Evolutionary conservation across 2,113 vertebrate genomes (phyloP), one percentile per base, ranked within the genome.

Genomic region (Forbesichthys papilliferus): DNA sequence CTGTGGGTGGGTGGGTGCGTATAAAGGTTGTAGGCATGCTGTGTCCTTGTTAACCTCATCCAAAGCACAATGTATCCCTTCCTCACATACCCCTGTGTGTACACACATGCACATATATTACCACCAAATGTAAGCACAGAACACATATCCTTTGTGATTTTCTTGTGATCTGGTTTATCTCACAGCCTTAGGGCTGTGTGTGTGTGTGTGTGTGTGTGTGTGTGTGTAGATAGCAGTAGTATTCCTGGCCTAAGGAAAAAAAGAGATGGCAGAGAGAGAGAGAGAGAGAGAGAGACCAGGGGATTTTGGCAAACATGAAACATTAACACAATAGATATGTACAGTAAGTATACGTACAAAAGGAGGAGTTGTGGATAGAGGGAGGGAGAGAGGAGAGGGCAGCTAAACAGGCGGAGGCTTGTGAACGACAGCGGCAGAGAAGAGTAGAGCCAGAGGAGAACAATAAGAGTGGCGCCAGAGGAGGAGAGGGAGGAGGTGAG

Each of bases 141-240:
- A 51, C 66, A 75, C 61, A 6, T 61, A 56, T 51, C 57, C 56
- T 8, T 18, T 46, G 64, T 18, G 64, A 61, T 46, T 80, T 77
- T 74, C 61, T 0, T 79, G 69, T 81, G 77, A 84, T 80, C 61
- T 67, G 74, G 62, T 78, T 81, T 81, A 71, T 68, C 75, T 82
- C 9, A 5, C 4, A 49, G 80, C 78, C 76, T 79, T 48, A 69
- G 80, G 82, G 59, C 0, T 27, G 56, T 34, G 56, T 58, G 56
- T 16, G 16, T 27, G 56, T 54, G 52, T 14, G 12, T 54, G 12
- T 57, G 46, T 66, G 70, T 74, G 48, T 7, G 64, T 6, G 60
- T 52, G 73, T 74, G 57, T 54, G 9, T 69, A 49, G 27, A 27
- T 27, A 3, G 27, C 27, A 42, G 36, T 1, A 42, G 36, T 42